These are phyloP conservation scores for Tragelaphus strepsiceros DNA, from an alignment of 2,113 vertebrate species.

Conservation along the genomic window DNA sequence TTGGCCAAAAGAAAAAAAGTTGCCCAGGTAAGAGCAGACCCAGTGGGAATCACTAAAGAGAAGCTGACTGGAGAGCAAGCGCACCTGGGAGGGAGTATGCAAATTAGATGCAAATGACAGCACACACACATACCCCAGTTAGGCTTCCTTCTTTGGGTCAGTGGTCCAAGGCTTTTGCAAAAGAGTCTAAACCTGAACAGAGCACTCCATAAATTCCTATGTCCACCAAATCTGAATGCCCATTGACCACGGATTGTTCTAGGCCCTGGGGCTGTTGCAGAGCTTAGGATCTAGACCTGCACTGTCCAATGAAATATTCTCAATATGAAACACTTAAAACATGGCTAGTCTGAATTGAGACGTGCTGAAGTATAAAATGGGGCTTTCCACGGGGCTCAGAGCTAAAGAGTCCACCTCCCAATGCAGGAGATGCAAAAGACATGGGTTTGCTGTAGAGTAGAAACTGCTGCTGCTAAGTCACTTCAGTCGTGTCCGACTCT, in stretches of 20 bases:
- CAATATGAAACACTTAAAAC: neutral
- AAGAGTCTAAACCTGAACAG: neutral
- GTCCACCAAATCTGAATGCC: neutral
- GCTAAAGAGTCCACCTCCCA: neutral
- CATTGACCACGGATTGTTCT: neutral
- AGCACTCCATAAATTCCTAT: neutral
- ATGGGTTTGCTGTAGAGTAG: neutral
- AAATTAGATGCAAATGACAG: neutral
- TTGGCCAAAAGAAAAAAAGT: neutral
- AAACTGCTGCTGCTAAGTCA: neutral
- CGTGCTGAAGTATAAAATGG: neutral
- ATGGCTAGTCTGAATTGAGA: neutral
- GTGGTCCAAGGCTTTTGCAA: neutral
- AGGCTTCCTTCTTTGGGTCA: neutral
- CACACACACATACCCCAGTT: neutral
- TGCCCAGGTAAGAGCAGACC: neutral
- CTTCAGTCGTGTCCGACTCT: no score
- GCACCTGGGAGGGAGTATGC: neutral
- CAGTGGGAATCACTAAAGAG: neutral
- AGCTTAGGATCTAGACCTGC: neutral
- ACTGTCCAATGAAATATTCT: neutral
- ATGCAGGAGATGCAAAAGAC: neutral
- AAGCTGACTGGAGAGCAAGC: neutral
- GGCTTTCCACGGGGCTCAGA: neutral
- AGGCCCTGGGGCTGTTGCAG: neutral